These are phyloP conservation scores for Salvelinus namaycush DNA, from an alignment of 2,113 vertebrate species.

Conservation along the genomic window DNA sequence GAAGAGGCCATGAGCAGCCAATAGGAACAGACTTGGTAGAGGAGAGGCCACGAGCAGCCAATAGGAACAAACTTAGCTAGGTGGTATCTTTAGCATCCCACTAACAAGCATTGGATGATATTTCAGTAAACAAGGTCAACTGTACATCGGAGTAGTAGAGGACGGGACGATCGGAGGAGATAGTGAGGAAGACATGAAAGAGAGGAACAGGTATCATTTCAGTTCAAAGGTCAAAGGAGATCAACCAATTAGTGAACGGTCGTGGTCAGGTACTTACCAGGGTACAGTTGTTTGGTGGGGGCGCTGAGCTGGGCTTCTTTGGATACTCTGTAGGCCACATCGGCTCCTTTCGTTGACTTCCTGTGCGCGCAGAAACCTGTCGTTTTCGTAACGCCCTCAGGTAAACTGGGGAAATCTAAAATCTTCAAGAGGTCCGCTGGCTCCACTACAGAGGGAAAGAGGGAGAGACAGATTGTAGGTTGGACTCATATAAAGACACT, in stretches of 20 bases:
- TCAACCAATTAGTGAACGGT: neutral
- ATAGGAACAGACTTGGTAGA: too few species aligned
- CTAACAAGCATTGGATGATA: too few species aligned
- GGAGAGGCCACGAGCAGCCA: too few species aligned
- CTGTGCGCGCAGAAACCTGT: constrained; percentile 89
- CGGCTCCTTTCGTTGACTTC: constrained; percentile 86
- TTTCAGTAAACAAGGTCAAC: too few species aligned
- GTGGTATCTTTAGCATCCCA: too few species aligned
- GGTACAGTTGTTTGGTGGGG: constrained; percentile 91
- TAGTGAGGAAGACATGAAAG: too few species aligned
- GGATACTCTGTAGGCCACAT: constrained; percentile 90
- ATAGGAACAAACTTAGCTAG: too few species aligned
- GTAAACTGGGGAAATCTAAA: constrained; percentile 96
- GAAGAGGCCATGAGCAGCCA: too few species aligned
- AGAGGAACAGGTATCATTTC: too few species aligned
- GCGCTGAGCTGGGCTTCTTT: constrained; percentile 94
- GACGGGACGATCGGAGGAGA: neutral
- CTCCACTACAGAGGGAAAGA: constrained; percentile 74
- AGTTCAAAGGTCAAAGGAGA: too few species aligned
- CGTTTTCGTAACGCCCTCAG: constrained; percentile 89
- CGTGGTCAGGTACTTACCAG: constrained; percentile 73
- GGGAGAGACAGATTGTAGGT: neutral
- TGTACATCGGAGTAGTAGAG: too few species aligned
- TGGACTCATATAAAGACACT: neutral
- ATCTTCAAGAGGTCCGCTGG: constrained; percentile 95